Evolutionary conservation across 2,888 invertebrate species (phyloP), one percentile per base, ranked within the genome.

Genomic region (Drosophila peninsularis): DNA sequence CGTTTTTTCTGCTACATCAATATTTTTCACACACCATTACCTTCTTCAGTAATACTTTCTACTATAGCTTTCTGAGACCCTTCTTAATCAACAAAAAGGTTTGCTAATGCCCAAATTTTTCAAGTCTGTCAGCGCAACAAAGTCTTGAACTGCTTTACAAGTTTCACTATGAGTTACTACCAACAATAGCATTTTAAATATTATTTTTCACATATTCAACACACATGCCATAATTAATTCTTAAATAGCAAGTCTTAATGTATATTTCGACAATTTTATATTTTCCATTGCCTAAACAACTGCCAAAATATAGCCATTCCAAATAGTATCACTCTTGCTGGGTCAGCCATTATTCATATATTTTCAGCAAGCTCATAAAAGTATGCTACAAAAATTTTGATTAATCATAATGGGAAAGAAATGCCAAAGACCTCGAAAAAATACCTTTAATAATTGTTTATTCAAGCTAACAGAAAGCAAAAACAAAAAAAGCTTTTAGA

Each of bases 311-410:
- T 10, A 10, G 10, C 0, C 1, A 2, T 10, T 0, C 2, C 24
- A 19, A 42, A 42, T 5, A 13, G 5, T 6, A 24, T 6, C 4
- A 24, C 14, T 14, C 24, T 14, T 9, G 14, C 10, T 45, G n/a
- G 9, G 44, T n/a, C 44, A n/a, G n/a, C 14, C 4, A n/a, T 4
- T 45, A 1, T 4, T 9, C 5, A n/a, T 2, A n/a, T 14, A 39
- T 39, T 47, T 47, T 17, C 17, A 5, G 0, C 0, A 0, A 6
- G 10, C 52, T 3, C 63, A 3, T 14, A 41, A 41, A 62, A 62
- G 24, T 62, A 63, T 63, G 63, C 63, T 50, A 36, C 36, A 10
- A 0, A 41, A 41, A 34, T 21, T 21, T 17, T 14, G 5, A 19
- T 19, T 19, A 9, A 19, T 9, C 14, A 0, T 3, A 27, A n/a